These are phyloP conservation scores for Alces alces DNA, from an alignment of 2,113 vertebrate genomes.

Conservation along the genomic window DNA sequence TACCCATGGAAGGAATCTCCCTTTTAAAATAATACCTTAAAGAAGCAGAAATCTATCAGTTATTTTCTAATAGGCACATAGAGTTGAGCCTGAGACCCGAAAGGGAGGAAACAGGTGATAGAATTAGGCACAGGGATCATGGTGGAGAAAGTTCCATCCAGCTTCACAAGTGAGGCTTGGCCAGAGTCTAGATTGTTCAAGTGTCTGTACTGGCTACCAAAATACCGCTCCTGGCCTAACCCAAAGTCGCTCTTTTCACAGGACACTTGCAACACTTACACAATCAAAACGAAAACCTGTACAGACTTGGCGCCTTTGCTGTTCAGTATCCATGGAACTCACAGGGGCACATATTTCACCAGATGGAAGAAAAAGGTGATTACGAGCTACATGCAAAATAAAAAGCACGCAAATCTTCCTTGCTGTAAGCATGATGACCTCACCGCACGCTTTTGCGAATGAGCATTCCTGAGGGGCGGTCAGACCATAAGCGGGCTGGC, in stretches of 20 bases:
- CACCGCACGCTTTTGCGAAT: neutral
- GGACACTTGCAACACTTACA: neutral
- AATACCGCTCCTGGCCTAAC: neutral
- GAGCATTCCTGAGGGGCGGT: neutral
- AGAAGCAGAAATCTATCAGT: constrained; percentile 29
- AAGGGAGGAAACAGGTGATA: neutral
- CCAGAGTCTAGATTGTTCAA: neutral
- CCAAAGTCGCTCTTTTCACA: neutral
- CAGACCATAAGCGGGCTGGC: neutral
- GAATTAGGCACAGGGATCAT: neutral
- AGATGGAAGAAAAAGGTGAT: neutral
- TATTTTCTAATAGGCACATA: neutral
- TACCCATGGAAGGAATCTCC: neutral
- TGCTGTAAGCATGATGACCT: neutral
- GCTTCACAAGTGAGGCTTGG: neutral
- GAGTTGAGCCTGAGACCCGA: neutral
- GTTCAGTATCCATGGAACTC: neutral
- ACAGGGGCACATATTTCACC: neutral
- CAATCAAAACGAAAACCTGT: neutral
- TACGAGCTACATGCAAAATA: neutral
- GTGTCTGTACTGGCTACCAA: neutral
- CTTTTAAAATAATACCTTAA: constrained; percentile 45
- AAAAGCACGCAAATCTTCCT: neutral
- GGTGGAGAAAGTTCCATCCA: neutral
- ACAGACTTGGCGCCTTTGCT: neutral